phyloP scores from a whole-genome alignment of 2,113 vertebrate species.

The Cyanistes caeruleus region DNA sequence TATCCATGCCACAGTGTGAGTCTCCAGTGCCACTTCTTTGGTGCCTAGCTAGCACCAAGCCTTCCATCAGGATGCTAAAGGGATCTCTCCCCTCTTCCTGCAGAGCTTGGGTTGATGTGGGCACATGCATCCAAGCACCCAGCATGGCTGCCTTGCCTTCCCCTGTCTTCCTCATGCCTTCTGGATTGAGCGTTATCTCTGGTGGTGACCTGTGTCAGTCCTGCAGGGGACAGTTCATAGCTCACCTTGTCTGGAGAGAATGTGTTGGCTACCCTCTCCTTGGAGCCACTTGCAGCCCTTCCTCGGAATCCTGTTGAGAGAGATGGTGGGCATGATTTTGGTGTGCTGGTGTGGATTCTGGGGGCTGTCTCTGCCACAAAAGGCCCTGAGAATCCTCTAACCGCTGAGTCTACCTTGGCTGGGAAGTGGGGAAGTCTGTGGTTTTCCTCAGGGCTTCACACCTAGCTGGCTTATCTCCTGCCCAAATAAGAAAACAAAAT shows the following conservation, averaged over 20 bases:
- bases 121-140: accelerated
- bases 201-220: not conserved
- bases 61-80: not conserved
- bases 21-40: not conserved
- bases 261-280: not conserved
- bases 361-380: not conserved
- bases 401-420: not conserved
- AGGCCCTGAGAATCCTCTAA: not conserved
- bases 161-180: not conserved
- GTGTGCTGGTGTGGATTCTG: not conserved
- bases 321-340: not conserved
- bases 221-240: not conserved
- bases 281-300: not conserved
- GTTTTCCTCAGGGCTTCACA: constrained; percentile 25
- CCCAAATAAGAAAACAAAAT: not conserved
- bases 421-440: not conserved
- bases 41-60: not conserved
- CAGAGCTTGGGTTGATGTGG: not conserved
- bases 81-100: not conserved
- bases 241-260: not conserved
- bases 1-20: not conserved
- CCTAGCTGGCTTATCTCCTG: constrained; percentile 18
- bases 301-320: not conserved
- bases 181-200: not conserved
- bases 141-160: not conserved